Evolutionary conservation across 2,888 invertebrate species (phyloP), one percentile per base, ranked within the genome.

Genomic region (Oxytorus armatus): DNA sequence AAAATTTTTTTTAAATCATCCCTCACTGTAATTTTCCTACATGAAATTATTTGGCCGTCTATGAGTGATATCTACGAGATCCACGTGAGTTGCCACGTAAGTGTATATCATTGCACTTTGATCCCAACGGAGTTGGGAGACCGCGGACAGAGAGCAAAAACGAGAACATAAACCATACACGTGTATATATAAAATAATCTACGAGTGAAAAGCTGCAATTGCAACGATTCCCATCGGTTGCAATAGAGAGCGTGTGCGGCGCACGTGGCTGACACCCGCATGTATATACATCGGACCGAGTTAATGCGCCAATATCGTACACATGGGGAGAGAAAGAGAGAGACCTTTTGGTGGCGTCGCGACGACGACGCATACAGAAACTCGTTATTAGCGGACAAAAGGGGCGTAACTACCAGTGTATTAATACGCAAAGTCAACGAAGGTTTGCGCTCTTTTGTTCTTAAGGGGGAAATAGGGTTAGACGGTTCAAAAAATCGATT

Each of bases 261-360:
- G 89, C 90, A 90, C 90, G 90, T 90, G 90, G 90, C 89, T 83
- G 81, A 86, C 87, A 87, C 89, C 88, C 90, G 90, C 90, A 87
- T 88, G n/a, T n/a, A 85, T 88, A 87, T 84, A 84, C 79, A 77
- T 84, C 82, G 84, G 72, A 78, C n/a, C 65, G 76, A 76, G 66
- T 77, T 73, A 77, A 80, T 73, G 66, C 72, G 39, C 42, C 42
- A 11, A 69, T 53, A 42, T 18, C 42, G 69, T 66, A 33, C 59
- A 63, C 42, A 72, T 47, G 68, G 61, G 36, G 23, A 51, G 51
- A 51, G 51, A 51, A 23, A 51, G 23, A 47, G 21, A 21, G 51
- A 68, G 49, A 72, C 59, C 59, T 72, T 72, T 72, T 51, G 36
- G 72, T 61, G 70, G 47, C 21, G 29, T 11, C 3, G n/a, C 61